Evolutionary conservation across 2,113 vertebrate genomes (phyloP).

Genomic region (Morone chrysops): DNA sequence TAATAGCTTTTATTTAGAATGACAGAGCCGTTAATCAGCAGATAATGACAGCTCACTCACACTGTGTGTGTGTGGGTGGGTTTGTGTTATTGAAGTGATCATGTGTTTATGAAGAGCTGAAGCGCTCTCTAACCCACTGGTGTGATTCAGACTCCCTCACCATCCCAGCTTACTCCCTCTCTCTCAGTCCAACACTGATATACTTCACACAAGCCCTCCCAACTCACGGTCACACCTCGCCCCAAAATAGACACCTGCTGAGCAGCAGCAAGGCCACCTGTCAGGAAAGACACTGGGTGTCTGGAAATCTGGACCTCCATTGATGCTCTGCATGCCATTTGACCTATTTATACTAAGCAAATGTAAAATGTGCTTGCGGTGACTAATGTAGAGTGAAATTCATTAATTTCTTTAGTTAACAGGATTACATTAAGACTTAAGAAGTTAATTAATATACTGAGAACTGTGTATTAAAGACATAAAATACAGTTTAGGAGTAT

Average conservation of each 20-base stretch:
- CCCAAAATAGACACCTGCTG: conserved; percentile 75
- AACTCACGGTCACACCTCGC: conserved; percentile 25
- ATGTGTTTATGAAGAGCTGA: conserved; percentile 53
- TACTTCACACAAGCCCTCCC: conserved; percentile 3
- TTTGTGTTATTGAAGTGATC: conserved; percentile 37
- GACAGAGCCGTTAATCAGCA: background rate
- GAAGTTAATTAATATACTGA: too few relatives aligned
- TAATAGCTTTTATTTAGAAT: background rate
- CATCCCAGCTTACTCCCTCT: conserved; percentile 29
- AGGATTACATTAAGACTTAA: background rate
- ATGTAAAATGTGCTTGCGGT: background rate
- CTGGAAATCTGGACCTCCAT: conserved; percentile 8
- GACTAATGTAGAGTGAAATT: too few relatives aligned
- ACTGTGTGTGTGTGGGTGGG: conserved; percentile 20
- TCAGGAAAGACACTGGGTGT: conserved; percentile 47
- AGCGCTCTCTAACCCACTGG: conserved; percentile 16
- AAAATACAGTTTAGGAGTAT: too few relatives aligned
- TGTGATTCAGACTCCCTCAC: conserved; percentile 55
- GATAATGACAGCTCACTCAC: conserved; percentile 37
- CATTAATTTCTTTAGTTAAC: background rate
- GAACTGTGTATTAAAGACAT: too few relatives aligned
- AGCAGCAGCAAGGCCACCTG: conserved; percentile 58
- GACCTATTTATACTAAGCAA: background rate
- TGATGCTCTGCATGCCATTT: background rate
- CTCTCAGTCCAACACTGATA: background rate